Base-by-base conservation (phyloP, 2,888 invertebrate genomes). In the Lasioglossum figueresi region DNA sequence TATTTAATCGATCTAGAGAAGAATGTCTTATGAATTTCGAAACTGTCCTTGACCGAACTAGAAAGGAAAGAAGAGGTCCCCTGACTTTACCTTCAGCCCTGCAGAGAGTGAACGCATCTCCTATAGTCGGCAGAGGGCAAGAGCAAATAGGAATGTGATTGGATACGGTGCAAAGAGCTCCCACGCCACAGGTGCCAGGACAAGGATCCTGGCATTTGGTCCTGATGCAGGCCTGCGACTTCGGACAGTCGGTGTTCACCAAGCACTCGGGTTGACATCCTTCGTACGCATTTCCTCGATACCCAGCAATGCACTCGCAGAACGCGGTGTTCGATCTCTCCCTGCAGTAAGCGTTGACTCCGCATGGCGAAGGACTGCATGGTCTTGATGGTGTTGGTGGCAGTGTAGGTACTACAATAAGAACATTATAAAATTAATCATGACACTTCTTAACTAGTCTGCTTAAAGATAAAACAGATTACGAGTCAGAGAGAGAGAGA, bases 61-160 rank as follows among this genome's bases (percentile, higher is more conserved):
- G 52, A 1, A 8, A 23, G 8, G 23, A 3, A 52, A 8, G 52
- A 23, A 52, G 52, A 63, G 19, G n/a, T 56, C n/a, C 19, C 14
- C 10, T n/a, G 5, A 40, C 23, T 14, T 37, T 89, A 92, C 92
- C 91, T 86, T 92, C 94, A 45, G 94, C 94, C 79, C 95, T 95
- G 92, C 97, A 97, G 83, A 96, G 96, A 76, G 96, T 96, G 95
- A 98, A 98, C 19, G 98, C 98, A 95, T 98, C 97, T 45, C 98
- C 98, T n/a, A 96, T 95, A 92, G 96, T 97, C 88, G 96, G 96
- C 73, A 95, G 92, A 16, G 96, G 95, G 91, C 98, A 98, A 78
- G 96, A 96, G 93, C 98, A 98, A 88, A 97, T 96, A 8, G 98
- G 98, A 87, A 97, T 95, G 93, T 98, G 98, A 90, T 97, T 97